phyloP scores from a whole-genome alignment of 2,888 invertebrate genomes.

The Brachynemurus nebulosus region DNA sequence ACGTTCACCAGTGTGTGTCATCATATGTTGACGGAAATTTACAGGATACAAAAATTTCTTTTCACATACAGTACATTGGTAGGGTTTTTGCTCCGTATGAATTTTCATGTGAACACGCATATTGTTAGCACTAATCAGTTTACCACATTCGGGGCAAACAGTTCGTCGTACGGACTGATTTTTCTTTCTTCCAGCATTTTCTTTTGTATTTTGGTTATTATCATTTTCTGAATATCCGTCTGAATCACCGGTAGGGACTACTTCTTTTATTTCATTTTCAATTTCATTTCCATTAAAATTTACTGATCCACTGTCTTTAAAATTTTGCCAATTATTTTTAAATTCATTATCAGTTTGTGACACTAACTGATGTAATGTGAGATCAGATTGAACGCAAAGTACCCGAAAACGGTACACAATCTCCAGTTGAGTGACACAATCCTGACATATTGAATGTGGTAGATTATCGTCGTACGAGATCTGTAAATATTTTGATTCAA shows the following conservation, averaged over 20 bases:
- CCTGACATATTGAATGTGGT: slow-evolving; percentile 3
- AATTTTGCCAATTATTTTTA: too few species aligned
- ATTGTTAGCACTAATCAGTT: slow-evolving; percentile 1
- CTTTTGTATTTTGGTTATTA: too few species aligned
- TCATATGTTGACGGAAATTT: slow-evolving; percentile 11
- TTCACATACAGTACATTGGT: slow-evolving; percentile 10
- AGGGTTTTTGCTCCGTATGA: slow-evolving; percentile 8
- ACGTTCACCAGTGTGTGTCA: slow-evolving; percentile 9
- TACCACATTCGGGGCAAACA: slow-evolving; percentile 1
- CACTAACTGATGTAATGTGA: neutral
- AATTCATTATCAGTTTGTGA: too few species aligned
- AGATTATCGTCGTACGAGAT: slow-evolving; percentile 1
- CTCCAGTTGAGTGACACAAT: slow-evolving; percentile 5
- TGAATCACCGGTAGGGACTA: too few species aligned
- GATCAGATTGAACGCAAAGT: slow-evolving; percentile 3
- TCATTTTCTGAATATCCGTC: too few species aligned
- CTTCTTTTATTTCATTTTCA: too few species aligned
- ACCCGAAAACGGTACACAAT: slow-evolving; percentile 3
- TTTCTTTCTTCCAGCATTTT: too few species aligned
- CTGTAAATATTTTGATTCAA: slow-evolving; percentile 6
- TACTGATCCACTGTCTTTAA: too few species aligned
- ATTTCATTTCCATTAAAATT: too few species aligned
- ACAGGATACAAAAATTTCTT: slow-evolving; percentile 6
- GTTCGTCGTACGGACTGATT: too few species aligned
- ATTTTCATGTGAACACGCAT: slow-evolving; percentile 1